phyloP scores from a whole-genome alignment of 1,140 invertebrate genomes.

The Listronotus bonariensis region DNA sequence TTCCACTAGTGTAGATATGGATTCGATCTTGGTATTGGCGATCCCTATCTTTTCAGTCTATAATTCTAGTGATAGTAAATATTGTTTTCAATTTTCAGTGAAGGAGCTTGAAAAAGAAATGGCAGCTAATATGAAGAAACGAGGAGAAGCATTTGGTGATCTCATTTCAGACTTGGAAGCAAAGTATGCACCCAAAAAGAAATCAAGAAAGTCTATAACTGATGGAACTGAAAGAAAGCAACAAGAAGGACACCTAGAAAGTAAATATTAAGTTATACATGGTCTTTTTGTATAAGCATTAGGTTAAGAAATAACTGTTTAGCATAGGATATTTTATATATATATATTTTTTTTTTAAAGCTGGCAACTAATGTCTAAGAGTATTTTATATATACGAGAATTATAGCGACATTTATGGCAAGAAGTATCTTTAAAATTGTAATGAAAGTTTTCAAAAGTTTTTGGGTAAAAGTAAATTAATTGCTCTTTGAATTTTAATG shows the following conservation, averaged over 20 bases:
- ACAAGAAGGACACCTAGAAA: slow-evolving; percentile 16
- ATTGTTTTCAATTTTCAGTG: slow-evolving; percentile 32
- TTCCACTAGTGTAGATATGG: not conserved
- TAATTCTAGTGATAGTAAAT: not conserved
- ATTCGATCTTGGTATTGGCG: too few species aligned
- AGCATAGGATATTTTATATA: too few species aligned
- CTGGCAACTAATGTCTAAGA: too few species aligned
- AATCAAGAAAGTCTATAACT: slow-evolving; percentile 23
- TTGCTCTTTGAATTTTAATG: too few species aligned
- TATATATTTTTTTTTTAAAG: too few species aligned
- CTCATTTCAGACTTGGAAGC: slow-evolving; percentile 39
- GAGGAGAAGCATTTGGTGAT: slow-evolving; percentile 31
- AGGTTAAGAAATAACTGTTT: too few species aligned
- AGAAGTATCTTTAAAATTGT: not conserved
- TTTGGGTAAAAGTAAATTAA: not conserved
- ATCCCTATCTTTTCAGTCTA: too few species aligned
- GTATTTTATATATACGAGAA: not conserved
- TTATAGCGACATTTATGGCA: not conserved
- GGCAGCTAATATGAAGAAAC: slow-evolving; percentile 28
- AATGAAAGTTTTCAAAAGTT: not conserved
- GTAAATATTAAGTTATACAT: slow-evolving; percentile 9
- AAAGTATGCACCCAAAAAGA: slow-evolving; percentile 40
- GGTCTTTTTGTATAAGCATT: too few species aligned
- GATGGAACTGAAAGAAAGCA: slow-evolving; percentile 8
- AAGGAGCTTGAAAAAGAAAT: slow-evolving; percentile 38